These are phyloP conservation scores for Echeneis naucrates DNA, from an alignment of 2,797 vertebrate species.

Conservation along the genomic window DNA sequence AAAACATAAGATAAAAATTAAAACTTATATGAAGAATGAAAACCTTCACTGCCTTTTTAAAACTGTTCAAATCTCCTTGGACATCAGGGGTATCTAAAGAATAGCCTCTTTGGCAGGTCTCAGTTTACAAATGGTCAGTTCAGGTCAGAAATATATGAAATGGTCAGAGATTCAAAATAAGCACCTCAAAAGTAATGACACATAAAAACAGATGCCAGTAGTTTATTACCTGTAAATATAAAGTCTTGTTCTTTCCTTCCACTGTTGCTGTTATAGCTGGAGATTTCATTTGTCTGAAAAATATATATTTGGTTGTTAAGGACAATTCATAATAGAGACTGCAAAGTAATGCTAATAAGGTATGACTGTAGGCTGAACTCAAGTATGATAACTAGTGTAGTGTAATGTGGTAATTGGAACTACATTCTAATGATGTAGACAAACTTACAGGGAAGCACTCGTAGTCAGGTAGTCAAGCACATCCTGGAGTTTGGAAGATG, in stretches of 20 bases:
- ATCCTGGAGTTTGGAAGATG: slow-evolving; percentile 92
- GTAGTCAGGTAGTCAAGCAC: slow-evolving; percentile 91
- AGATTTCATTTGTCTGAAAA: slow-evolving; percentile 93
- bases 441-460: slow-evolving; percentile 90
- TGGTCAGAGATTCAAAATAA: no score
- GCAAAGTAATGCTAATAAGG: not conserved
- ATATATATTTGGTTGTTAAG: slow-evolving; percentile 11
- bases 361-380: not conserved
- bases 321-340: not conserved
- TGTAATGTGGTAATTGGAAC: not conserved
- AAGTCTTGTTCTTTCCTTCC: slow-evolving; percentile 94
- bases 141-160: no score
- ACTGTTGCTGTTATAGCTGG: slow-evolving; percentile 93
- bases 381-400: not conserved
- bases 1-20: slow-evolving; percentile 47
- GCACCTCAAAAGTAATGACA: no score
- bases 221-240: slow-evolving; percentile 92
- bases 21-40: not conserved
- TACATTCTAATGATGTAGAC: not conserved
- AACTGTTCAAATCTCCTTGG: no score
- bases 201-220: slow-evolving; percentile 9
- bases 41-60: not conserved
- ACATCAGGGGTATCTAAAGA: no score
- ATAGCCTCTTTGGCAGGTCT: no score
- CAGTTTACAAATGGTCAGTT: no score